These are phyloP conservation scores for Eulithis testata DNA, from an alignment of 2,888 invertebrate genomes.

Conservation along the genomic window DNA sequence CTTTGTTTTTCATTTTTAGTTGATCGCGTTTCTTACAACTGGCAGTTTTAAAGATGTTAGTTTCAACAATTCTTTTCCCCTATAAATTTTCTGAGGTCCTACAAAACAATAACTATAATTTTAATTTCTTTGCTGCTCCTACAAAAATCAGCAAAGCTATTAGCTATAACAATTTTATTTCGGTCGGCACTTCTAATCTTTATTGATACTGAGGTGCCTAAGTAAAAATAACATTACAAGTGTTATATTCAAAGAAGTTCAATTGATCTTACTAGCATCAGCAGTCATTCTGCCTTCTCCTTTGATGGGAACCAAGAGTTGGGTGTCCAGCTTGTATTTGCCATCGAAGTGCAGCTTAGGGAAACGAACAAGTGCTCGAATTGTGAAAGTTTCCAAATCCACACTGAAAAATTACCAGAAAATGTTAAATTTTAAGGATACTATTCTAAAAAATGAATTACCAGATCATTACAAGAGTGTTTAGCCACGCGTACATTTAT, in stretches of 20 bases:
- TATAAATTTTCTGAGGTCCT: too few relatives aligned
- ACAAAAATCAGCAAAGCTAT: background rate
- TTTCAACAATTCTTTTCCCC: too few relatives aligned
- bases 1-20: too few relatives aligned
- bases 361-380: constrained; percentile 77
- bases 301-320: constrained; percentile 82
- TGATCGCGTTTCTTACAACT: too few relatives aligned
- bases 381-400: constrained; percentile 76
- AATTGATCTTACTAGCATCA: constrained; percentile 75
- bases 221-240: background rate
- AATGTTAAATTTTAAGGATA: background rate
- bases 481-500: too few relatives aligned
- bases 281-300: constrained; percentile 85
- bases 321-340: constrained; percentile 83
- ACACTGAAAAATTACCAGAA: constrained; percentile 67
- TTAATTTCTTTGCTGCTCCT: background rate
- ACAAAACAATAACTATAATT: background rate
- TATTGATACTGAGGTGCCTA: constrained; percentile 2
- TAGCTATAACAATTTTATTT: background rate
- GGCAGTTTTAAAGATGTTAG: too few relatives aligned
- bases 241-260: background rate
- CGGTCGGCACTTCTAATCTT: background rate
- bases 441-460: too few relatives aligned
- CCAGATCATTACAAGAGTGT: too few relatives aligned
- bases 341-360: constrained; percentile 84